Evolutionary conservation across 2,888 invertebrate species (phyloP).

Genomic region (Octonoba sinensis): DNA sequence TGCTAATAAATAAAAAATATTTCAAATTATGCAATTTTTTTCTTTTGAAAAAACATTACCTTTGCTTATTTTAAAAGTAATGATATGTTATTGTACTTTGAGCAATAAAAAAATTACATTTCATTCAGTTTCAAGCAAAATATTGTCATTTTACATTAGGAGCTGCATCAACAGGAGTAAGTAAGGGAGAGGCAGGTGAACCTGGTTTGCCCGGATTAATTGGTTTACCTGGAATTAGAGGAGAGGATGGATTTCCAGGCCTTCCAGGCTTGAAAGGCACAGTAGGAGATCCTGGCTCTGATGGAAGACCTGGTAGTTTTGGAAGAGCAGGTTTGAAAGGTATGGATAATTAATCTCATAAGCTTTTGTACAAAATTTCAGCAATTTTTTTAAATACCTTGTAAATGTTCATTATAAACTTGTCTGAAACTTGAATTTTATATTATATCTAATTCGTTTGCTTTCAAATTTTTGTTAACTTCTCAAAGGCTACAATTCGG

Average conservation of each 20-base stretch:
- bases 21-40: no score
- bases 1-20: no score
- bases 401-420: no score
- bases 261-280: slow-evolving; percentile 81
- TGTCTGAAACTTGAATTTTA: not conserved
- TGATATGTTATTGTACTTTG: not conserved
- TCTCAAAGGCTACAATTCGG: no score
- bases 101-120: not conserved
- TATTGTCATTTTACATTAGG: slow-evolving; percentile 33
- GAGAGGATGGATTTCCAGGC: slow-evolving; percentile 75
- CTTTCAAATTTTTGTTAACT: no score
- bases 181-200: slow-evolving; percentile 48
- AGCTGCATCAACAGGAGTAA: slow-evolving; percentile 51
- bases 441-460: not conserved
- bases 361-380: not conserved
- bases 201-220: slow-evolving; percentile 77
- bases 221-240: slow-evolving; percentile 75
- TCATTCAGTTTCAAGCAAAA: no score
- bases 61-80: no score
- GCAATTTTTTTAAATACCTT: not conserved
- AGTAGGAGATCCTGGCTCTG: slow-evolving; percentile 58
- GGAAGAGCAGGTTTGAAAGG: slow-evolving; percentile 80
- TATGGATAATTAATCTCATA: not conserved
- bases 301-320: slow-evolving; percentile 75
- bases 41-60: no score